Evolutionary conservation across 2,797 vertebrate species (phyloP).

Genomic region (Gallinago solitaria): DNA sequence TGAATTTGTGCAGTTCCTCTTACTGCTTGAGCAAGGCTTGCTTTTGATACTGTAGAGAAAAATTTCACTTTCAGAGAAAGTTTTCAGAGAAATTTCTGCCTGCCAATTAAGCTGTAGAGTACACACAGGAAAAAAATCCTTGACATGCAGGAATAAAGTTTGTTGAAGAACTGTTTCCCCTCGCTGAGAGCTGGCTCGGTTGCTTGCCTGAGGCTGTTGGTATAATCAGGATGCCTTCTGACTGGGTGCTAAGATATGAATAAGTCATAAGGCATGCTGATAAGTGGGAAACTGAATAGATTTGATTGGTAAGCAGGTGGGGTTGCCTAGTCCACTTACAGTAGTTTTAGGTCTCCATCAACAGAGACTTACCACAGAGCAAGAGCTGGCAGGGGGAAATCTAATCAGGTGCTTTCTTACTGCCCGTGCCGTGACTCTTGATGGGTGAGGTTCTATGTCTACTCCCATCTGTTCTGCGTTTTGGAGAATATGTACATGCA

Average conservation of each 20-base stretch:
- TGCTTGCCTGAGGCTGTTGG: neutral
- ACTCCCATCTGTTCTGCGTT: fast-evolving
- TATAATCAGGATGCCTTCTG: neutral
- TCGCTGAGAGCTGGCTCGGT: neutral
- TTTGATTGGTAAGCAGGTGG: neutral
- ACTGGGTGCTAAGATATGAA: neutral
- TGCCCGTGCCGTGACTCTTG: neutral
- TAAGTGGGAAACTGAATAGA: neutral
- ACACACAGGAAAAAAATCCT: neutral
- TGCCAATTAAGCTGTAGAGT: neutral
- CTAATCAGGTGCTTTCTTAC: neutral
- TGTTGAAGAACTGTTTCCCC: neutral
- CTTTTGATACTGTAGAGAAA: neutral
- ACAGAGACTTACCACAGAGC: neutral
- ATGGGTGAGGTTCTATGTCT: neutral
- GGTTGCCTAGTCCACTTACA: neutral
- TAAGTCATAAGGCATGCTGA: neutral
- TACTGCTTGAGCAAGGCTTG: neutral
- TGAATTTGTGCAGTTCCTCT: neutral
- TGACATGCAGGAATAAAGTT: neutral
- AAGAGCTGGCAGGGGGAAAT: neutral
- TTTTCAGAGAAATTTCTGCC: neutral
- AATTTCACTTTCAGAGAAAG: neutral
- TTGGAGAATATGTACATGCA: neutral
- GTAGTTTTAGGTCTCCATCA: neutral